Percentiles rank a stretch among this genome's conserved stretches.
phyloP scores from a whole-genome alignment of 23 tunicate species.

The Aplidium turbinatum region DNA sequence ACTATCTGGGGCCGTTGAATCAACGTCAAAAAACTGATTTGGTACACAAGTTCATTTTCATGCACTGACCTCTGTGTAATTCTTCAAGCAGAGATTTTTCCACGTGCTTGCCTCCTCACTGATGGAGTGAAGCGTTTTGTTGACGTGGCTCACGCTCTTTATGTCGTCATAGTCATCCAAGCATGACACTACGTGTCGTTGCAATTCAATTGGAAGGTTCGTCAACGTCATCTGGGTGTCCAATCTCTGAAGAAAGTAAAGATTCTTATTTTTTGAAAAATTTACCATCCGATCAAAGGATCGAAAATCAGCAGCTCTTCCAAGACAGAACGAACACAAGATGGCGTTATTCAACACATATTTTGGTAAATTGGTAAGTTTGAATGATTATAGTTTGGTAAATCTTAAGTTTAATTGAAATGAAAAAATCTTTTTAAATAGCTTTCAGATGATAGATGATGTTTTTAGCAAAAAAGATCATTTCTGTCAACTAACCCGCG shows the following conservation, averaged over 20 bases:
- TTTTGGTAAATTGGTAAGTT: too few species aligned
- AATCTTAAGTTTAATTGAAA: too few species aligned
- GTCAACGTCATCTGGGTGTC: slow-evolving; percentile 47
- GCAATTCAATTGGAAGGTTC: slow-evolving; percentile 69
- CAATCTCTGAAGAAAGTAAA: slow-evolving; percentile 48
- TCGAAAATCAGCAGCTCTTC: too few species aligned
- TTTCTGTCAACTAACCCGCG: slow-evolving; percentile 1
- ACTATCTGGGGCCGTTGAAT: too few species aligned
- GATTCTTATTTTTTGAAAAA: neutral
- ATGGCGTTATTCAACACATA: too few species aligned
- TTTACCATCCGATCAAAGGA: slow-evolving; percentile 7
- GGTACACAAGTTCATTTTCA: too few species aligned
- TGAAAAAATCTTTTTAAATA: too few species aligned
- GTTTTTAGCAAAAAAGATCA: neutral
- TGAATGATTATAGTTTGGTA: too few species aligned
- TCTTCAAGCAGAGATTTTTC: slow-evolving; percentile 43
- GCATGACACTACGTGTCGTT: slow-evolving; percentile 38
- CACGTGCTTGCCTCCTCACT: slow-evolving; percentile 54
- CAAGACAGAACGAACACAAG: too few species aligned
- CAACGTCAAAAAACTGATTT: too few species aligned
- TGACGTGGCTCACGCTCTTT: slow-evolving; percentile 60
- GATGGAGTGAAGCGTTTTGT: slow-evolving; percentile 38
- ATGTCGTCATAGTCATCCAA: slow-evolving; percentile 61
- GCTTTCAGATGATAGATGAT: too few species aligned
- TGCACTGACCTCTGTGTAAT: slow-evolving; percentile 82